These are phyloP conservation scores for Tromatobia lineatoria DNA, from an alignment of 2,888 invertebrate species.

Conservation along the genomic window DNA sequence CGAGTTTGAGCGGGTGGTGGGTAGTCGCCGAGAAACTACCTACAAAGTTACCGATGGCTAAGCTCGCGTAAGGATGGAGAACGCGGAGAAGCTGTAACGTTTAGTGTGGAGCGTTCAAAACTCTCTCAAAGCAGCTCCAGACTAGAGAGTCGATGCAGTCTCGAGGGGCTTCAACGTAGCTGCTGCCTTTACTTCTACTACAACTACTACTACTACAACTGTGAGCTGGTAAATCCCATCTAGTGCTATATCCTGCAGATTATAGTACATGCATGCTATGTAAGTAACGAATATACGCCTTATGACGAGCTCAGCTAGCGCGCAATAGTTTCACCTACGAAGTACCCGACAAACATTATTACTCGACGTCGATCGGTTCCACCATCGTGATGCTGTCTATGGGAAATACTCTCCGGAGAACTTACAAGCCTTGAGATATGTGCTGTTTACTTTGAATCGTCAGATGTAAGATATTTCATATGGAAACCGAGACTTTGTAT, in stretches of 20 bases:
- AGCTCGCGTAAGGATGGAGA: conserved; percentile 34
- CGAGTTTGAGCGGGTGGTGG: conserved; percentile 24
- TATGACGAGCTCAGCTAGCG: not conserved
- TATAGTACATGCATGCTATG: conserved; percentile 3
- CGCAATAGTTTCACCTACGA: not conserved
- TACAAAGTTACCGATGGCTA: conserved; percentile 61
- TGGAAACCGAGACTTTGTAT: not conserved
- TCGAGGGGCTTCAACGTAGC: conserved; percentile 37
- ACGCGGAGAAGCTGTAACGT: conserved; percentile 41
- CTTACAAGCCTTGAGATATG: conserved; percentile 18
- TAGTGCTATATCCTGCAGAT: not conserved
- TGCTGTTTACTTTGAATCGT: conserved; percentile 6
- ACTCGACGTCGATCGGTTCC: not conserved
- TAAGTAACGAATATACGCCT: not conserved
- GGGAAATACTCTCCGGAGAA: not conserved
- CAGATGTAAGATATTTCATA: conserved; percentile 4
- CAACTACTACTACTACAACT: conserved; percentile 4
- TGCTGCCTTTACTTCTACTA: conserved; percentile 9
- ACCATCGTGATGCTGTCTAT: not conserved
- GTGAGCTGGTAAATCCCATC: conserved; percentile 8
- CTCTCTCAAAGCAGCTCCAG: conserved; percentile 58
- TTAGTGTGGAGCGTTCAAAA: conserved; percentile 56
- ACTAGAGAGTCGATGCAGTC: conserved; percentile 53
- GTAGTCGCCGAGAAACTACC: conserved; percentile 37
- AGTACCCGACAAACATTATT: not conserved